Evolutionary conservation across 2,888 invertebrate species (phyloP), one percentile per base, ranked within the genome.

Genomic region (Clostera curtula): DNA sequence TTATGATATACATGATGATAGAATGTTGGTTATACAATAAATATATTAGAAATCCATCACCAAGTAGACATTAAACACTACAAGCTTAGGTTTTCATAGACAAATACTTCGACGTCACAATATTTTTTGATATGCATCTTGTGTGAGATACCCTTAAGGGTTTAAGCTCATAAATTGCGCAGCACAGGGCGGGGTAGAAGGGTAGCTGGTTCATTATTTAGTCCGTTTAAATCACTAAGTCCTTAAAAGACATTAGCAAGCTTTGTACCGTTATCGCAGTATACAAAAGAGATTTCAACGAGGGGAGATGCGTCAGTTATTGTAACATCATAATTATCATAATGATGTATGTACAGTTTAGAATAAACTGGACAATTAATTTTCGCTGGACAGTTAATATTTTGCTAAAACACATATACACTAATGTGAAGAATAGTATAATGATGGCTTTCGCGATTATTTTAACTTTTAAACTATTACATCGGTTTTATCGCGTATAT

Each of bases 181-280:
- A 43, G 54, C 52, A 49, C 39, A 47, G 56, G 49, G 57, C 19
- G 7, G 22, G 25, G 30, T 25, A 20, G 64, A 76, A 76, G 80
- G 82, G 82, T 77, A 75, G 69, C 54, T 39, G 62, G 65, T 75
- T 80, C 80, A 83, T 84, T 80, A 82, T 77, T 73, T 74, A 85
- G 83, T 82, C 84, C 75, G 80, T 83, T 84, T 83, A 84, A 84
- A 83, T 83, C 77, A 69, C 83, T 80, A 82, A 83, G 84, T 82
- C 82, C 83, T 80, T 82, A 80, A 84, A 83, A 76, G 73, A 82
- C 75, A 82, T 84, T 82, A 82, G 77, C 68, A 66, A 61, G 76
- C 82, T 83, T 82, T 83, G 83, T 79, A 70, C 49, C 69, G 74
- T 71, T 79, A 82, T 83, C 80, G 69, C 59, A 54, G 63, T 62